Base-by-base conservation (phyloP, 2,888 invertebrate genomes). In the Euphydryas editha region DNA sequence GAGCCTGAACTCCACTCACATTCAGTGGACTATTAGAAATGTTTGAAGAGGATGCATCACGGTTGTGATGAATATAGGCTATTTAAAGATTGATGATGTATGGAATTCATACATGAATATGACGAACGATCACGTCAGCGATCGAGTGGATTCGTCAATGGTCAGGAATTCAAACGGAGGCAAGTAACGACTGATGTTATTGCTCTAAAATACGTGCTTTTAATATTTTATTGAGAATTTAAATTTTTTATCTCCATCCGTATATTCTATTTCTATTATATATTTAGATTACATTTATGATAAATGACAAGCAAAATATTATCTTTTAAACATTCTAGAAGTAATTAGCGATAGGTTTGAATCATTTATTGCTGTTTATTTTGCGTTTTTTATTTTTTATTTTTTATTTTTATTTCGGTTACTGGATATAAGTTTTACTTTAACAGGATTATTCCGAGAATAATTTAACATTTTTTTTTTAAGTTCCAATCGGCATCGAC, bases 1-100 rank as follows among this genome's bases (percentile, higher is more conserved):
- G 59, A 70, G 69, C 67, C 63, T 65, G 62, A 64, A 59, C 65
- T 66, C 68, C 68, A 70, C 67, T 64, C 59, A 57, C 49, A 51
- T 62, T 17, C n/a, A 54, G 54, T 56, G 30, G 30, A 54, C 60
- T 51, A 24, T 42, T 49, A 62, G 56, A 54, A 55, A 18, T 30
- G 59, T 65, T 59, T 62, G 18, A 58, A 58, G 44, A 54, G 17
- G 64, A 61, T 49, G 57, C 57, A 58, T 70, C 59, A 67, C 24
- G 8, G 21, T 49, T 36, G 57, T 68, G 67, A 70, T 65, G 59
- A 62, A 67, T 70, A 30, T 39, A n/a, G 47, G 39, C 57, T 68
- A 68, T 70, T 70, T 62, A 62, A 62, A 68, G 65, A 62, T 39
- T 24, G 47, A 54, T 70, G 68, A 68, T 59, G 62, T 67, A 65